phyloP scores from a whole-genome alignment of 2,888 invertebrate species.

The Cryptocephalus moraei region DNA sequence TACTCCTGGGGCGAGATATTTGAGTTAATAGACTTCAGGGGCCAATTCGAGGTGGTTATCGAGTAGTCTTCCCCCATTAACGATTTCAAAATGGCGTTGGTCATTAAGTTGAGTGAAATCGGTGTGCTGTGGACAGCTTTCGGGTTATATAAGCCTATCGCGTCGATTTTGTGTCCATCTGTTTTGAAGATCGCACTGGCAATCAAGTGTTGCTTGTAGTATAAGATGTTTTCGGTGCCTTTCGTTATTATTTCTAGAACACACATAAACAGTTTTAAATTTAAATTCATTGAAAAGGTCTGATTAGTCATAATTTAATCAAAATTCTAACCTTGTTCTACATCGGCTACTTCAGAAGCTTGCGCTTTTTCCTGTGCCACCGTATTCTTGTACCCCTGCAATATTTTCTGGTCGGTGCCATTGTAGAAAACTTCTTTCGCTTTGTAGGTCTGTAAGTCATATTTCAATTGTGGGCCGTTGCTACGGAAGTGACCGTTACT shows the following conservation, averaged over 20 bases:
- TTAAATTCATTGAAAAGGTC: not conserved
- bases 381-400: not conserved
- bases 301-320: not conserved
- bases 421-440: slow-evolving; percentile 27
- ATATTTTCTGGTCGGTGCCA: slow-evolving; percentile 3
- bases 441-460: slow-evolving; percentile 31
- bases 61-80: slow-evolving; percentile 24
- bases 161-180: slow-evolving; percentile 7
- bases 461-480: slow-evolving; percentile 21
- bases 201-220: slow-evolving; percentile 39
- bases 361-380: slow-evolving; percentile 17
- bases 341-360: slow-evolving; percentile 14
- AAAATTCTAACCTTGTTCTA: slow-evolving; percentile 12
- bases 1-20: slow-evolving; percentile 14
- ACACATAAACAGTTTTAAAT: not conserved
- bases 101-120: slow-evolving; percentile 42
- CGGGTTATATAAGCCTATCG: slow-evolving; percentile 38
- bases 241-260: slow-evolving; percentile 8
- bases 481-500: slow-evolving; percentile 1
- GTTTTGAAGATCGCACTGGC: slow-evolving; percentile 40
- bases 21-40: slow-evolving; percentile 22
- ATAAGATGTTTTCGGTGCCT: slow-evolving; percentile 34
- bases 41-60: slow-evolving; percentile 31
- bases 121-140: slow-evolving; percentile 44
- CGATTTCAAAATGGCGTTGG: slow-evolving; percentile 38